These are phyloP conservation scores for Augochlorella aurata DNA, from an alignment of 2,888 invertebrate genomes.

Conservation along the genomic window DNA sequence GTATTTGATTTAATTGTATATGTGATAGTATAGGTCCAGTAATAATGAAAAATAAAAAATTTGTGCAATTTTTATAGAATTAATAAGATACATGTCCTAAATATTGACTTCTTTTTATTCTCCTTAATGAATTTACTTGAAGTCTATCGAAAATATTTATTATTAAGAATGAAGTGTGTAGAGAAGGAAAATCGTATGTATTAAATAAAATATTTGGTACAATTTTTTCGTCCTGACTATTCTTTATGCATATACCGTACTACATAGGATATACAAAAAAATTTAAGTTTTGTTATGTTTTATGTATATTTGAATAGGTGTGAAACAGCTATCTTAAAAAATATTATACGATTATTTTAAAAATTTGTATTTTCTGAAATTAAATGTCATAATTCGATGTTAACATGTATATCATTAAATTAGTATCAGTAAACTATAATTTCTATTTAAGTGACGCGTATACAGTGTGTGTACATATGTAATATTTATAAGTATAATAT, in stretches of 20 bases:
- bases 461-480: too few relatives aligned
- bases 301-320: neutral
- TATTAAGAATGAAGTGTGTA: too few relatives aligned
- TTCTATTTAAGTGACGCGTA: too few relatives aligned
- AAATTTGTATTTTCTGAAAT: neutral
- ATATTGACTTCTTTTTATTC: neutral
- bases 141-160: too few relatives aligned
- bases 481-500: too few relatives aligned
- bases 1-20: slow-evolving; percentile 37
- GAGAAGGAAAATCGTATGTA: too few relatives aligned
- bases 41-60: slow-evolving; percentile 35
- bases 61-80: slow-evolving; percentile 36
- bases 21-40: slow-evolving; percentile 52
- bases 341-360: neutral
- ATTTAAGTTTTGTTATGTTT: neutral
- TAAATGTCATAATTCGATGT: neutral
- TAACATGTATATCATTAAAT: too few relatives aligned
- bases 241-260: too few relatives aligned
- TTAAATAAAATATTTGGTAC: too few relatives aligned
- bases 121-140: neutral
- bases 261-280: neutral
- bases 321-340: neutral
- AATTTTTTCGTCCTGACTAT: too few relatives aligned
- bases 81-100: slow-evolving; percentile 30
- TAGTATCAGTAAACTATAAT: too few relatives aligned